Conservation (phyloP, 2,797 vertebrate species). For the Scleropages formosus region DNA sequence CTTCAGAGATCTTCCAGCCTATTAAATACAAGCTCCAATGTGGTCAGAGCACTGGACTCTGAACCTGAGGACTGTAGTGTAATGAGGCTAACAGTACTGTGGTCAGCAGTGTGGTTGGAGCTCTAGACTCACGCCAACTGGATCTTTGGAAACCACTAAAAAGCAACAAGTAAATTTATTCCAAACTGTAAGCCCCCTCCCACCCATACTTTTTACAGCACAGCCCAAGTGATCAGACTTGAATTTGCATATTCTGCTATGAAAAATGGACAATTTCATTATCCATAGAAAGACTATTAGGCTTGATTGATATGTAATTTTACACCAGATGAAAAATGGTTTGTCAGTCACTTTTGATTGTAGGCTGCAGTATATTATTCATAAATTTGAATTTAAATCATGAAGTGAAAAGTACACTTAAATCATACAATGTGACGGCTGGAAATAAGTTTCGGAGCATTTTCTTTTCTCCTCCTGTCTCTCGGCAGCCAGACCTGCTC, state of each 20-base stretch:
- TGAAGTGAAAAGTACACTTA: not conserved
- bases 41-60: not conserved
- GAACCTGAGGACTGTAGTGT: not conserved
- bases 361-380: conserved; percentile 21
- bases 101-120: not conserved
- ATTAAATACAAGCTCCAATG: too few species aligned
- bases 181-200: not conserved
- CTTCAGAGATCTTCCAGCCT: conserved; percentile 15
- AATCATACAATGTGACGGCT: not conserved
- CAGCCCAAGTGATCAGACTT: not conserved
- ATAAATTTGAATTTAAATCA: conserved; percentile 12
- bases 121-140: not conserved
- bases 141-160: not conserved
- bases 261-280: conserved; percentile 18
- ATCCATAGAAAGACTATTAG: conserved; percentile 17
- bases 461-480: not conserved
- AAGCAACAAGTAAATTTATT: not conserved
- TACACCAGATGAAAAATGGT: conserved; percentile 14
- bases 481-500: not conserved
- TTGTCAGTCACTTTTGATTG: conserved; percentile 11
- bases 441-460: conserved; percentile 6
- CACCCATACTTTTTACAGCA: not conserved
- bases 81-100: not conserved
- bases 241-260: conserved; percentile 14
- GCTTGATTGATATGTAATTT: conserved; percentile 19